These are phyloP conservation scores for Delphinus delphis DNA, from an alignment of 2,113 vertebrate species.

Conservation along the genomic window DNA sequence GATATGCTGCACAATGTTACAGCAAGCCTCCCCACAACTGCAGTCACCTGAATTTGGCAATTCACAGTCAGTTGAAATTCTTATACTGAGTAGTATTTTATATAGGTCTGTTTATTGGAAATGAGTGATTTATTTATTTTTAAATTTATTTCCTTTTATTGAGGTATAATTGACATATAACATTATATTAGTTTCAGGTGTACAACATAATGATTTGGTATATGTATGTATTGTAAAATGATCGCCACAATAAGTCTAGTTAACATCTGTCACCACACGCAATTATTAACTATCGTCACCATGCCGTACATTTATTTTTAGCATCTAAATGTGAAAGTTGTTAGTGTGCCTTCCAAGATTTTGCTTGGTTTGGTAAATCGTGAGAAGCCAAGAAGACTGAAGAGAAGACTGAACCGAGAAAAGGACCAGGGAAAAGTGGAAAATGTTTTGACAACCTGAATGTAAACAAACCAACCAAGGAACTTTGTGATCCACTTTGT, in stretches of 20 bases:
- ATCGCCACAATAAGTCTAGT: neutral
- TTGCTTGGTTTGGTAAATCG: neutral
- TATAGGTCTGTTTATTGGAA: neutral
- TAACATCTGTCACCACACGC: neutral
- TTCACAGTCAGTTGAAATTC: neutral
- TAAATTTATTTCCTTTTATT: neutral
- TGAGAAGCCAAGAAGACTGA: neutral
- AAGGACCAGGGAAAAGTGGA: neutral
- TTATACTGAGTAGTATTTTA: neutral
- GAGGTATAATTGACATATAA: neutral
- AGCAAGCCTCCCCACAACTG: neutral
- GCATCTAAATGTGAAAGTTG: neutral
- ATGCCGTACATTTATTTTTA: neutral
- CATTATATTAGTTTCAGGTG: neutral
- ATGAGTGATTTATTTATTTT: neutral
- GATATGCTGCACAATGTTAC: neutral
- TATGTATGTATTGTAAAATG: neutral
- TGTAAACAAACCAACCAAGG: neutral
- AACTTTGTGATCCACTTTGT: neutral
- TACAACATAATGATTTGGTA: neutral
- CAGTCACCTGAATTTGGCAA: neutral
- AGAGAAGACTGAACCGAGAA: neutral
- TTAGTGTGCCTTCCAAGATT: neutral
- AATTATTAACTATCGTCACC: neutral
- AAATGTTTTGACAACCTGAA: constrained; percentile 6